Evolutionary conservation across 2,888 invertebrate genomes (phyloP).

Genomic region (Melanostoma mellinum): DNA sequence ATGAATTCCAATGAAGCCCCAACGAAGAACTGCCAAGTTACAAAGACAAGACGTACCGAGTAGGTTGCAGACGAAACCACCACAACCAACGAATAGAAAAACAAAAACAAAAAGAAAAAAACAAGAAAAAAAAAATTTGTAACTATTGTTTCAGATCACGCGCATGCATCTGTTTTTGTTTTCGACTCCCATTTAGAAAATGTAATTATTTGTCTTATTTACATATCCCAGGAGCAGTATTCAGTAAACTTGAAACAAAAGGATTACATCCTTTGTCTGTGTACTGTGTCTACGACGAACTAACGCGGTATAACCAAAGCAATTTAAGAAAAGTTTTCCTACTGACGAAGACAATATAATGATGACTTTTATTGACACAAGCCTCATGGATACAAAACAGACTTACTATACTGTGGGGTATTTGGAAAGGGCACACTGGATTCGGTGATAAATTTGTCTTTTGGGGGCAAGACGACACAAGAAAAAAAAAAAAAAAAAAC

Average conservation of each 20-base stretch:
- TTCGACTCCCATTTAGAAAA: constrained; percentile 42
- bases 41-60: not conserved
- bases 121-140: too few relatives aligned
- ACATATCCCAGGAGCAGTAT: constrained; percentile 40
- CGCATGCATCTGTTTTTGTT: constrained; percentile 47
- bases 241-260: constrained; percentile 43
- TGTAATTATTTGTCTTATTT: constrained; percentile 58
- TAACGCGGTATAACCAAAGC: constrained; percentile 39
- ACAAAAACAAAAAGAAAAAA: not conserved
- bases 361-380: constrained; percentile 45
- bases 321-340: constrained; percentile 53
- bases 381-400: constrained; percentile 12
- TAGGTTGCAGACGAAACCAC: constrained; percentile 9
- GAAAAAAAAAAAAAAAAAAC: not conserved
- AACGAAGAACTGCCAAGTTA: constrained; percentile 1
- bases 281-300: constrained; percentile 2
- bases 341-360: constrained; percentile 53
- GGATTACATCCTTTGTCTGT: constrained; percentile 24
- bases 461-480: constrained; percentile 19
- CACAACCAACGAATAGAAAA: constrained; percentile 12
- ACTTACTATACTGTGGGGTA: constrained; percentile 8
- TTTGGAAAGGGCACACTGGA: constrained; percentile 5
- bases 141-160: constrained; percentile 45
- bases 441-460: constrained; percentile 19
- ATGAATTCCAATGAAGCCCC: constrained; percentile 19